Base-by-base conservation (phyloP, 2,113 vertebrate species). In the Boulengeromyrus knoepffleri region DNA sequence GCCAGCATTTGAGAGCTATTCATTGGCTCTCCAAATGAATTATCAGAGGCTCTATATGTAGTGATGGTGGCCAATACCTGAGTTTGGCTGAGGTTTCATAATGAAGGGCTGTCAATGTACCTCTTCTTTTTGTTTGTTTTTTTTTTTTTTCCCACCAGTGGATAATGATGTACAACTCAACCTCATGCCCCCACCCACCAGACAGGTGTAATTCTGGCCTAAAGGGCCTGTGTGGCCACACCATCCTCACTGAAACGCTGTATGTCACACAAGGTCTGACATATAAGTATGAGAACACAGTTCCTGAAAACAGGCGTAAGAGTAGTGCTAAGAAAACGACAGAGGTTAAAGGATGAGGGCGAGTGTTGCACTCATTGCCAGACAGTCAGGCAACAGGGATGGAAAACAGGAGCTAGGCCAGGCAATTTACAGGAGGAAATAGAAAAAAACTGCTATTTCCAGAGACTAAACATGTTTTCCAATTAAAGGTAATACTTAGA, bases 11-110 rank as follows among this genome's bases (percentile, higher is more conserved):
- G 70, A 89, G 89, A 85, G 80, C 80, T 52, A 85, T 89, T 85
- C 80, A 85, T 85, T 85, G 42, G 50, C 50, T 85, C 89, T 89
- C 52, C 52, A 85, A 39, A 21, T 89, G 77, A 85, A 84, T 89
- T 80, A 89, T 42, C 77, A 58, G 50, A 56, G 36, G 47, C 77
- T 89, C 89, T 62, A 85, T 84, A 85, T 27, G 21, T 31, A 46
- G 77, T 58, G 50, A 58, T 27, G 31, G 49, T 85, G 49, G 74
- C 89, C 36, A 52, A 83, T 80, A 89, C 49, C 74, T 7, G 46
- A 84, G 88, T 31, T n/a, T 53, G 70, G 77, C 70, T 80, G 74
- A 31, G 31, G 88, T 21, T 89, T 56, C 46, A 49, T 45, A 56
- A 53, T 89, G 70, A 74, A 84, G 49, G 74, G 47, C 36, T 84